Base-by-base conservation (phyloP, 2,888 invertebrate species). In the Sarcophaga caerulescens region DNA sequence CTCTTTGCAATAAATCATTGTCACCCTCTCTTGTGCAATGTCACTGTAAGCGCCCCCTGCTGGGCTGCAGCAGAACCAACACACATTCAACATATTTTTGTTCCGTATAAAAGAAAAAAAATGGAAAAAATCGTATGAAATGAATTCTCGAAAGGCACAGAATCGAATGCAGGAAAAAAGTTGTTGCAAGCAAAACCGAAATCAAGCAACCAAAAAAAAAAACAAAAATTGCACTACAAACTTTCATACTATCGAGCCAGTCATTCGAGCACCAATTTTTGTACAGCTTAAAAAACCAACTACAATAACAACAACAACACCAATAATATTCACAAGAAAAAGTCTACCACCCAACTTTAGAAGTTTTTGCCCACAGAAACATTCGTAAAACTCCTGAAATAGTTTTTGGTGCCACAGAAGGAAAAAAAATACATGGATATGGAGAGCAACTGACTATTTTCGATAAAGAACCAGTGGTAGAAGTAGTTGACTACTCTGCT, bases 1-100 rank as follows among this genome's bases (percentile, higher is more conserved):
- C 91, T 92, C 89, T 89, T 90, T 89, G 90, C 89, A 89, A 92
- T 92, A 92, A 92, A 92, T 92, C 92, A 92, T 92, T 92, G 92
- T 91, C 92, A 91, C 90, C 90, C 91, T 91, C 91, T 90, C 88
- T 89, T 87, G 90, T 89, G 90, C 90, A 90, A 91, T 91, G 91
- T 92, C 91, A 91, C 90, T 91, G 89, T 88, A 89, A 90, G 86
- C 87, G 74, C 91, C 88, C 89, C 91, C 91, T 90, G 91, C 91
- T 91, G 91, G 89, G 91, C 89, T 88, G 85, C 79, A 80, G 81
- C 80, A 79, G 21, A 79, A 65, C 84, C 74, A 74, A 80, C 77
- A 35, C 75, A 77, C 81, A 81, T 81, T 73, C 60, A 63, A 12
- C 59, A 21, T 63, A 74, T 65, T 70, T 66, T 35, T 35, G 10